Evolutionary conservation across 2,888 invertebrate genomes (phyloP).

Genomic region (Agrotis puta): DNA sequence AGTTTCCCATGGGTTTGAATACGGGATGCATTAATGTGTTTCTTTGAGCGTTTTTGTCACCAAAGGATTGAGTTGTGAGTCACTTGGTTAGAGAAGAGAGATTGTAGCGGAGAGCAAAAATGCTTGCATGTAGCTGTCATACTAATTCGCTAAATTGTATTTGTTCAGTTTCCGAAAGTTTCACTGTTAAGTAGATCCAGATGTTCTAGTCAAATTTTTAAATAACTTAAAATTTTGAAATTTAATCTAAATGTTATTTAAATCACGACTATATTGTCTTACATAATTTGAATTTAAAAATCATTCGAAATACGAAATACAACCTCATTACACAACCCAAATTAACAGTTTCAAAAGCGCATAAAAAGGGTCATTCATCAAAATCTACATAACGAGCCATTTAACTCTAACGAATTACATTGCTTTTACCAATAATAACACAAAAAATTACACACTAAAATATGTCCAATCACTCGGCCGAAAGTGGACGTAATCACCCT

Average conservation of each 20-base stretch:
- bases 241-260: neutral
- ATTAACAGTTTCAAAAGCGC: conserved; percentile 26
- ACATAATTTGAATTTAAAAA: neutral
- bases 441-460: conserved; percentile 81
- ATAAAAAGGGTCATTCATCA: conserved; percentile 45
- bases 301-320: neutral
- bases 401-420: conserved; percentile 77
- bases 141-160: neutral
- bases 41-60: conserved; percentile 15
- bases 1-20: conserved; percentile 61
- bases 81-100: neutral
- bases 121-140: no score
- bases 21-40: conserved; percentile 29
- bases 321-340: conserved; percentile 18
- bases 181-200: no score
- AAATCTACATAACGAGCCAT: conserved; percentile 60
- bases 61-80: neutral
- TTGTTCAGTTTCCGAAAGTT: neutral
- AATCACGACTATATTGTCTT: neutral
- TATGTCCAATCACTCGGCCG: conserved; percentile 84
- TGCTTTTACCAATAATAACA: conserved; percentile 84
- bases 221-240: no score
- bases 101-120: neutral
- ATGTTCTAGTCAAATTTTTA: no score
- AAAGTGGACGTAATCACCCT: conserved; percentile 86